Conservation (phyloP, 2,888 invertebrate species). For the Drosophila maculinotata region DNA sequence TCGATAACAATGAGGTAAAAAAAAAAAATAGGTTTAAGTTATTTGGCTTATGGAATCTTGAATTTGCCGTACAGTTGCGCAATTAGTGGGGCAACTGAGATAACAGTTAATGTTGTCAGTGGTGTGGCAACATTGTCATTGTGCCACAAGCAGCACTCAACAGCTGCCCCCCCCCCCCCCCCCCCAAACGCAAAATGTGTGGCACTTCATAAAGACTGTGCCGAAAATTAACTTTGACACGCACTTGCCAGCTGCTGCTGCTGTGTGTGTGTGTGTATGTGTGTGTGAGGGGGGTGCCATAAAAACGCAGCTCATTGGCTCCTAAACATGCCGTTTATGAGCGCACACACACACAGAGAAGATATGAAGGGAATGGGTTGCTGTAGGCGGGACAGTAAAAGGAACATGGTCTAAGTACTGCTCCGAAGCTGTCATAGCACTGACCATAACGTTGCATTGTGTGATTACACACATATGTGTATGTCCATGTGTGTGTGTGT, state of each 20-base stretch:
- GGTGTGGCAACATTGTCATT: slow-evolving; percentile 21
- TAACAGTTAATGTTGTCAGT: slow-evolving; percentile 20
- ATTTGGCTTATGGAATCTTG: neutral
- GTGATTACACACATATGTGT: slow-evolving; percentile 15
- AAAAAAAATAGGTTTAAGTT: no score
- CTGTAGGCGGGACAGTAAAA: slow-evolving; percentile 22
- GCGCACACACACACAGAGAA: slow-evolving; percentile 5
- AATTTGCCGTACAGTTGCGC: neutral
- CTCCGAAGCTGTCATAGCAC: slow-evolving; percentile 42
- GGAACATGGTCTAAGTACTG: slow-evolving; percentile 53
- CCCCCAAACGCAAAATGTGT: slow-evolving; percentile 22
- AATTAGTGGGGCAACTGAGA: slow-evolving; percentile 11
- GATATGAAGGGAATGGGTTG: neutral
- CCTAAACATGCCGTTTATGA: slow-evolving; percentile 64
- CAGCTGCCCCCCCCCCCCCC: no score
- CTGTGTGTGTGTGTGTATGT: slow-evolving; percentile 6
- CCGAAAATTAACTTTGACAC: slow-evolving; percentile 66
- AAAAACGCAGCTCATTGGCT: slow-evolving; percentile 70
- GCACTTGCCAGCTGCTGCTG: slow-evolving; percentile 23
- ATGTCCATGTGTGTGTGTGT: slow-evolving; percentile 5
- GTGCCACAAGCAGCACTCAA: slow-evolving; percentile 31
- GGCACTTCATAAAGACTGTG: slow-evolving; percentile 56
- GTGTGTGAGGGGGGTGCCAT: slow-evolving; percentile 40
- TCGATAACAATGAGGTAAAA: no score
- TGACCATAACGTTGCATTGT: slow-evolving; percentile 57